A percentile compares a stretch with the other conserved stretches of the same genome.
phyloP scores from a whole-genome alignment of 2,113 vertebrate genomes.

The Mus spicilegus region DNA sequence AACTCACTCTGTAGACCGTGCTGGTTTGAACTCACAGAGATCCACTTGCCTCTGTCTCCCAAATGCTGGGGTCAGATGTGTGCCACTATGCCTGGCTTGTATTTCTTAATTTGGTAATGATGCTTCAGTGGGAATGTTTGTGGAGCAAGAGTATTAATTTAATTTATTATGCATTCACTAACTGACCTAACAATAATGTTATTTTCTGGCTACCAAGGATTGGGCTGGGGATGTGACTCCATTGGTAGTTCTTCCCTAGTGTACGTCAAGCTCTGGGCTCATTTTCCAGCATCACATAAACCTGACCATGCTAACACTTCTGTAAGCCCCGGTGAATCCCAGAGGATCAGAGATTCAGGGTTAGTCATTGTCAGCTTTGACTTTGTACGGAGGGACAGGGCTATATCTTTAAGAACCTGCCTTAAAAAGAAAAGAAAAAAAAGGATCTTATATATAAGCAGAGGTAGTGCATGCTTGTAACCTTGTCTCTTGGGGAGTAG shows the following conservation, averaged over 20 bases:
- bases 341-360: background rate
- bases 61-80: background rate
- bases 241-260: background rate
- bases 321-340: background rate
- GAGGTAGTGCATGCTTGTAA: background rate
- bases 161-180: conserved; percentile 36
- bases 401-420: background rate
- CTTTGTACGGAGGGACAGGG: background rate
- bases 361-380: background rate
- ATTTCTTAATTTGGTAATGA: background rate
- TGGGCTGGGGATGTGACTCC: background rate
- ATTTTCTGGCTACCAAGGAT: background rate
- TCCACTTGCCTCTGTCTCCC: background rate
- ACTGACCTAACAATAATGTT: background rate
- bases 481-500: background rate
- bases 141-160: conserved; percentile 42
- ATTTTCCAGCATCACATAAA: too few species aligned
- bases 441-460: background rate
- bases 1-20: background rate
- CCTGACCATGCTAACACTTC: too few species aligned
- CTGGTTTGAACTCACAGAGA: background rate
- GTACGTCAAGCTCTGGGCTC: too few species aligned
- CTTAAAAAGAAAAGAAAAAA: background rate
- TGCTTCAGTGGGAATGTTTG: conserved; percentile 29
- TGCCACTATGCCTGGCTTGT: background rate